Percentiles rank a stretch among this genome's conserved stretches.
Conservation (phyloP, 2,113 vertebrate species). For the Marmota flaviventris region DNA sequence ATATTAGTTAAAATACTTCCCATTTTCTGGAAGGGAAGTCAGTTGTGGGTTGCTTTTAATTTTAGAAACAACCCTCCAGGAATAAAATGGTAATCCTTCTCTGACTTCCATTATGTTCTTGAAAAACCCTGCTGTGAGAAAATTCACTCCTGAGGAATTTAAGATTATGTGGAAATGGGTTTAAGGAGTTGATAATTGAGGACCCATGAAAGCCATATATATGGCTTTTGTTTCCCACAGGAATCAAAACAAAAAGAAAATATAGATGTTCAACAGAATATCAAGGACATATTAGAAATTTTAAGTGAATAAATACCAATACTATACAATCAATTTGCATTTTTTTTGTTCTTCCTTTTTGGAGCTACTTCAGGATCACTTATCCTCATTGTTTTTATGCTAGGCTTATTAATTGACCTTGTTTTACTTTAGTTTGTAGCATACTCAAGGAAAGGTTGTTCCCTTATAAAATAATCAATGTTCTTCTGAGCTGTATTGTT, state of each 20-base stretch:
- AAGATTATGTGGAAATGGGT: neutral
- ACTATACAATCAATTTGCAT: neutral
- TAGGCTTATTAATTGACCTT: neutral
- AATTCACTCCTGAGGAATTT: neutral
- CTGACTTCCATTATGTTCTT: neutral
- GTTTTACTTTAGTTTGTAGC: neutral
- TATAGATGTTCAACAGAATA: neutral
- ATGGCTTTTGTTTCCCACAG: too few relatives aligned
- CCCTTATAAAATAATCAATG: neutral
- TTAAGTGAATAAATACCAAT: neutral
- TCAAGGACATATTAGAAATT: neutral
- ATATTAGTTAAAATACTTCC: neutral
- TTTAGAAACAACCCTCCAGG: neutral
- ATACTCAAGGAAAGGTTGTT: neutral
- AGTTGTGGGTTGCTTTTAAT: neutral
- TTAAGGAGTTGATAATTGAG: neutral
- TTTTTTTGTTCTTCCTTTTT: conserved; percentile 39
- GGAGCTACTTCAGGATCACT: neutral
- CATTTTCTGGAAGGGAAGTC: neutral
- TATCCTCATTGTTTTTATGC: neutral
- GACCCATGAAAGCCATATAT: neutral
- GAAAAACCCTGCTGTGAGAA: neutral
- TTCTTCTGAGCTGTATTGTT: neutral
- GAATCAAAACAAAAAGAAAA: neutral
- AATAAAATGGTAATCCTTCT: neutral